Conservation (phyloP, 2,888 invertebrate genomes). For the Drosophila meridionalis region DNA sequence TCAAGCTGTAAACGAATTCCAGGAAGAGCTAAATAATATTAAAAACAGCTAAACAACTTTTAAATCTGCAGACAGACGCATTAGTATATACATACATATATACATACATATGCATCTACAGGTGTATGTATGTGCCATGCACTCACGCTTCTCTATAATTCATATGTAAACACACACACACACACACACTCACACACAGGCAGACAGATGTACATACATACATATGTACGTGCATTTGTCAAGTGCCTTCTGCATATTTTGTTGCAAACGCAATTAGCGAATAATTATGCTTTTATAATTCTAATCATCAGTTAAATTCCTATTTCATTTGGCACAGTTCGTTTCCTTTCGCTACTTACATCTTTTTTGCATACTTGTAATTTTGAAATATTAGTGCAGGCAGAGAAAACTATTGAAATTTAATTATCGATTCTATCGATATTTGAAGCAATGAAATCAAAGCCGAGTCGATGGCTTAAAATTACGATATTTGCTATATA, state of each 20-base stretch:
- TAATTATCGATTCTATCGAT: conserved; percentile 8
- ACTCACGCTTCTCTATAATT: neutral
- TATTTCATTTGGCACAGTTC: neutral
- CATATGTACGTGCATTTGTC: too few species aligned
- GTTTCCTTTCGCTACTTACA: neutral
- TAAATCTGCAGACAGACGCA: neutral
- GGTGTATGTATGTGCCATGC: too few species aligned
- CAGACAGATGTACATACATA: neutral
- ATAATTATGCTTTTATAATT: neutral
- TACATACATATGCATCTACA: neutral
- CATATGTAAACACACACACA: neutral
- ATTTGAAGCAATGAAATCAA: neutral
- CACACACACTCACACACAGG: neutral
- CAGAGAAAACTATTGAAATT: neutral
- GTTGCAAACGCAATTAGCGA: neutral
- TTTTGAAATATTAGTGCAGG: conserved; percentile 1
- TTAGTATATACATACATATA: neutral
- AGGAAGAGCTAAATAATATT: neutral
- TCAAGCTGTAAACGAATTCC: too few species aligned
- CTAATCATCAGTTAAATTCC: neutral
- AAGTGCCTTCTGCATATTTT: neutral
- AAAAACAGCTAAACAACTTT: neutral
- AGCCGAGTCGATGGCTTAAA: neutral
- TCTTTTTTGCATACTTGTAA: neutral
- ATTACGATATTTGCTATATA: too few species aligned